Conservation (phyloP, 2,113 vertebrate genomes). For the Lathamus discolor region DNA sequence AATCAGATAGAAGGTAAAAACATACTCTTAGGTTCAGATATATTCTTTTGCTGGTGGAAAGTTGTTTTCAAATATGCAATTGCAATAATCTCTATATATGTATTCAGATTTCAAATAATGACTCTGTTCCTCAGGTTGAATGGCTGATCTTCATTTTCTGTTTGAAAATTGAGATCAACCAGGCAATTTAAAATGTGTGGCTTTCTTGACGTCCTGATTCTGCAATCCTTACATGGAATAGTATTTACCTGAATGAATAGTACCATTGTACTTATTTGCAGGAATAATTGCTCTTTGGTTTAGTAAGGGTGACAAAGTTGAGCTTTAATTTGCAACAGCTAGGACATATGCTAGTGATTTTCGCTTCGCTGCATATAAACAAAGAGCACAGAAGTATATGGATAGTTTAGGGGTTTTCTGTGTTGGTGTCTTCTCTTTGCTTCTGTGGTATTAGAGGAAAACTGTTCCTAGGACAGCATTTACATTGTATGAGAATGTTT, state of each 20-base stretch:
- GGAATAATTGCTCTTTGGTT: conserved; percentile 45
- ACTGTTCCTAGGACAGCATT: background rate
- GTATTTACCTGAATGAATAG: conserved; percentile 57
- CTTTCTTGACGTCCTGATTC: conserved; percentile 7
- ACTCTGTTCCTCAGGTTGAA: background rate
- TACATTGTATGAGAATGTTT: background rate
- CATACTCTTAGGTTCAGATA: background rate
- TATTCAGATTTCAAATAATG: conserved; percentile 12
- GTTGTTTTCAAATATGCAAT: background rate
- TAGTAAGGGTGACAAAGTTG: conserved; percentile 50
- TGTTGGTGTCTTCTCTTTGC: conserved; percentile 25
- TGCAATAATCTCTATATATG: background rate
- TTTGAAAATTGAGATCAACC: conserved; percentile 14
- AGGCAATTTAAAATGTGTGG: conserved; percentile 9
- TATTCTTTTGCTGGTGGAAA: background rate
- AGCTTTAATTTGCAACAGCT: conserved; percentile 48
- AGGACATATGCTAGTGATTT: conserved; percentile 61
- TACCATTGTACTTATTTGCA: conserved; percentile 43
- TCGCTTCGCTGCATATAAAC: conserved; percentile 40
- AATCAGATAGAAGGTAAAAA: background rate
- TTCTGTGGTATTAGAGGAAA: conserved; percentile 2
- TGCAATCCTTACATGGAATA: background rate
- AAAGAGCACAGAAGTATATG: background rate
- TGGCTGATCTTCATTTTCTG: conserved; percentile 21
- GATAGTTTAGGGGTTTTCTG: background rate